Evolutionary conservation across 2,797 vertebrate species (phyloP).

Genomic region (Glyptemys insculpta): DNA sequence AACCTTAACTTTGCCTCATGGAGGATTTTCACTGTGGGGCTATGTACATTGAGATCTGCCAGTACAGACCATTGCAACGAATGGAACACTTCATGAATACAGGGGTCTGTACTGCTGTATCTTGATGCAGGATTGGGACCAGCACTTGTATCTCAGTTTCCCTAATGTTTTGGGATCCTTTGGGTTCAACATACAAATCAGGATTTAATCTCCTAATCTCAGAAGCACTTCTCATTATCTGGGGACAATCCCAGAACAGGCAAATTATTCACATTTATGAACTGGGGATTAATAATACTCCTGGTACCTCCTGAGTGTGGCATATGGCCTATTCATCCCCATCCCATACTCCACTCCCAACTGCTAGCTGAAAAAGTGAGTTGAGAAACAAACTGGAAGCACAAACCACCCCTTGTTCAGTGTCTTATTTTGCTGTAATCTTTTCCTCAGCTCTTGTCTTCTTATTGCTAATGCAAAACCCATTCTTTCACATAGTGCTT

Average conservation of each 20-base stretch:
- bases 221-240: constrained; percentile 58
- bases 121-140: constrained; percentile 38
- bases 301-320: constrained; percentile 31
- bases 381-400: not conserved
- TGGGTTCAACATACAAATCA: constrained; percentile 45
- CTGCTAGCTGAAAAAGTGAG: not conserved
- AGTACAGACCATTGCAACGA: constrained; percentile 23
- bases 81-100: constrained; percentile 33
- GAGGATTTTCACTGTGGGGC: not conserved
- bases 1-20: not conserved
- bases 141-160: constrained; percentile 45
- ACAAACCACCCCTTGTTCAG: not conserved
- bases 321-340: constrained; percentile 35
- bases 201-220: constrained; percentile 69
- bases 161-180: constrained; percentile 50
- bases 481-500: not conserved
- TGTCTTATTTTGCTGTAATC: not conserved
- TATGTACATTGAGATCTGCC: constrained; percentile 28
- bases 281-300: constrained; percentile 64
- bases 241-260: constrained; percentile 58
- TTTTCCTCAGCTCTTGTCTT: not conserved
- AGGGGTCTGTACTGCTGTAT: constrained; percentile 55
- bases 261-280: constrained; percentile 74
- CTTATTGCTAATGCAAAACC: not conserved
- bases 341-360: constrained; percentile 14